Base-by-base conservation (phyloP, 1,140 invertebrate genomes). In the Agrypnia vestita region DNA sequence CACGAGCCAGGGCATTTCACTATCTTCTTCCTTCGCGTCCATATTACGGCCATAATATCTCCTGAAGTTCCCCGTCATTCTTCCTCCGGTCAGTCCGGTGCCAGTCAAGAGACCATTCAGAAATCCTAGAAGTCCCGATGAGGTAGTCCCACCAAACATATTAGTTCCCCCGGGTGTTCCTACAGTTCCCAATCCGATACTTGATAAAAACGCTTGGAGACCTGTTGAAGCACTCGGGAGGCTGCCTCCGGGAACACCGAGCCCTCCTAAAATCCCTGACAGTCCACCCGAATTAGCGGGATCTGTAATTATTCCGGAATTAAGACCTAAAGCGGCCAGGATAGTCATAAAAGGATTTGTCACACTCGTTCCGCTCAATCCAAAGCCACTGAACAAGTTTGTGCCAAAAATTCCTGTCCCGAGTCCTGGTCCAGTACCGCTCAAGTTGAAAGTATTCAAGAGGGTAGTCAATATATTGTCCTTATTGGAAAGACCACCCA, bases 1-100 rank as follows among this genome's bases (percentile, higher is more conserved):
- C 11, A 86, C 88, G 0, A 92, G 84, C 91, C 91, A 92, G 0
- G 91, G 91, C 85, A 90, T 91, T 79, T 91, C 89, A 78, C 91
- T 55, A 1, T 13, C 8, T 25, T 53, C 21, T 15, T 6, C 49
- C 21, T 51, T 47, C n/a, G 17, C 47, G 19, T 73, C 21, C 19
- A 73, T 9, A 25, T 49, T 47, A n/a, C 64, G 64, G n/a, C 8
- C 64, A 15, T 69, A 69, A 11, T 69, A 69, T 21, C 69, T 55
- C 69, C 25, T n/a, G n/a, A n/a, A n/a, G n/a, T n/a, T n/a, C n/a
- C n/a, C n/a, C n/a, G n/a, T 51, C 7, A 73, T 53, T 12, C 53
- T 51, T 53, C 19, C 15, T 46, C 0, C 43, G 8, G 35, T 35
- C 8, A 7, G n/a, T n/a, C n/a, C n/a, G n/a, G n/a, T 17, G n/a